phyloP scores from a whole-genome alignment of 2,797 vertebrate genomes.

The Carcharodon carcharias region DNA sequence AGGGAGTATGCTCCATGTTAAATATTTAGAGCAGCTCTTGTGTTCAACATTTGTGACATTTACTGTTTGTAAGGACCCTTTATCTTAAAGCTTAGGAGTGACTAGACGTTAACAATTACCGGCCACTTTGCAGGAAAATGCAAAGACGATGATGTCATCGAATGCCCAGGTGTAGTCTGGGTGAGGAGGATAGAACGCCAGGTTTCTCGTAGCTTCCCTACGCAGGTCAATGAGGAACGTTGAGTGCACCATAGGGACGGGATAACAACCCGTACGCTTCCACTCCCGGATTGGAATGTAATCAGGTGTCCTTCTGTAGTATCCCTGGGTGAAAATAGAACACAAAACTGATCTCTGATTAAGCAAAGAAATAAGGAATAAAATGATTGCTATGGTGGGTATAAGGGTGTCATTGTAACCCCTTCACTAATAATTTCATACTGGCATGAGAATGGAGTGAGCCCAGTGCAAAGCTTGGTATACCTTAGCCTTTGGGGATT shows the following conservation, averaged over 20 bases:
- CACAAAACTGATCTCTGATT: neutral
- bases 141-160: conserved; percentile 96
- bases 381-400: neutral
- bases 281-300: conserved; percentile 90
- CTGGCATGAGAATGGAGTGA: no score
- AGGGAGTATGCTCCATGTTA: neutral
- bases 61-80: neutral
- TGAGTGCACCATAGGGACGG: conserved; percentile 93
- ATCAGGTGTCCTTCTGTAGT: conserved; percentile 86
- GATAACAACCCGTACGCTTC: conserved; percentile 80
- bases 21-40: neutral
- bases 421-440: neutral
- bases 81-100: neutral
- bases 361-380: neutral
- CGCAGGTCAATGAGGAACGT: conserved; percentile 86
- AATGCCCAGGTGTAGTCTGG: conserved; percentile 91
- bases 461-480: no score
- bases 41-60: neutral
- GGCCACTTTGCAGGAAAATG: conserved; percentile 86
- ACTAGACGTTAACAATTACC: conserved; percentile 56
- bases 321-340: conserved; percentile 64
- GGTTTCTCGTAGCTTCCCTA: conserved; percentile 66
- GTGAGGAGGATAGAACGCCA: conserved; percentile 84
- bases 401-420: neutral
- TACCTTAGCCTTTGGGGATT: neutral